Evolutionary conservation across 2,888 invertebrate species (phyloP).

Genomic region (Pachydiplax longipennis): DNA sequence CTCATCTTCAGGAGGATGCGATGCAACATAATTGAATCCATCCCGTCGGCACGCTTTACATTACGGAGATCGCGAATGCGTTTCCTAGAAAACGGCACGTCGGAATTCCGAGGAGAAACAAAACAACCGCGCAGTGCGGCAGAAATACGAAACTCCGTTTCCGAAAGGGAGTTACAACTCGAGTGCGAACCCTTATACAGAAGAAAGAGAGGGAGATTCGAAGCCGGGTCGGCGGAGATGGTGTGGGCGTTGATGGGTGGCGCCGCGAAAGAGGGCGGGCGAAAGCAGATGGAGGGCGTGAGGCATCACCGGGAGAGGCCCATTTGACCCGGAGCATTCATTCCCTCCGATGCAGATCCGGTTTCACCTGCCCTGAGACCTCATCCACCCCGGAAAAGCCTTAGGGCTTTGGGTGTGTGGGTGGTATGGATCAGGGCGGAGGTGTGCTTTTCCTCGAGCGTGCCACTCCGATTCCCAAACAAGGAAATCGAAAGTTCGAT

Average conservation of each 20-base stretch:
- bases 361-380: not conserved
- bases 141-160: not conserved
- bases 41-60: not conserved
- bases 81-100: not conserved
- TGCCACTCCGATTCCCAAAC: not conserved
- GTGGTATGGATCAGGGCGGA: not conserved
- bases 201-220: not conserved
- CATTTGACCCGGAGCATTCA: slow-evolving; percentile 38
- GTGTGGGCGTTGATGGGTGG: slow-evolving; percentile 22
- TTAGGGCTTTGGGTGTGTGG: not conserved
- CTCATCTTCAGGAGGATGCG: no score
- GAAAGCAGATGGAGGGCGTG: not conserved
- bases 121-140: not conserved
- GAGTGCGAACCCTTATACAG: not conserved
- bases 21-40: not conserved
- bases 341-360: slow-evolving; percentile 33
- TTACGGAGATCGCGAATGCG: not conserved
- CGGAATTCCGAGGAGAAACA: not conserved
- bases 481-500: not conserved
- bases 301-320: not conserved
- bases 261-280: not conserved
- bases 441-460: not conserved
- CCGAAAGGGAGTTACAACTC: not conserved
- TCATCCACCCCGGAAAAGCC: not conserved
- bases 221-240: not conserved